A percentile compares a stretch with the other conserved stretches of the same genome.
Evolutionary conservation across 1,140 invertebrate genomes (phyloP).

Genomic region (Dinoponera quadriceps): DNA sequence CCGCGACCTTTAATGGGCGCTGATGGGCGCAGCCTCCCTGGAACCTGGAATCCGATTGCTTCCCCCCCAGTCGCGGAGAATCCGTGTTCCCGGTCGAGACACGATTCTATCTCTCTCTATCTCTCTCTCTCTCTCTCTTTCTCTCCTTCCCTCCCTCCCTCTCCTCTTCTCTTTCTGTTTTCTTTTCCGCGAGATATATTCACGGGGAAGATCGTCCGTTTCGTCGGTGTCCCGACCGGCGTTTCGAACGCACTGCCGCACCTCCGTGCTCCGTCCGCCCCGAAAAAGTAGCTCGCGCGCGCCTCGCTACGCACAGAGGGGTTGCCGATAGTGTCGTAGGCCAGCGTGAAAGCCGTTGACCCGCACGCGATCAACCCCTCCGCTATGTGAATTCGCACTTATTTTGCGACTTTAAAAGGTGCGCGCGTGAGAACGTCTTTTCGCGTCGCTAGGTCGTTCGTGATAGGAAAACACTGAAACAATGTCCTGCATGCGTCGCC

Average conservation of each 20-base stretch:
- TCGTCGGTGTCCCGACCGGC: neutral
- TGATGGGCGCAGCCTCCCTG: constrained; percentile 75
- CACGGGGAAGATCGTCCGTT: neutral
- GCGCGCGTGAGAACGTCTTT: neutral
- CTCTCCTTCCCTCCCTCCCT: neutral
- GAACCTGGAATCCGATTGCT: constrained; percentile 64
- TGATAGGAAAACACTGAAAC: constrained; percentile 36
- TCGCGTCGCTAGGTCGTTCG: neutral
- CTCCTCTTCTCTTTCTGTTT: neutral
- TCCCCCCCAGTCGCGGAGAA: constrained; percentile 46
- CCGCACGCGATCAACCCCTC: constrained; percentile 33
- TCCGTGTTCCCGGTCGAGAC: constrained; percentile 50
- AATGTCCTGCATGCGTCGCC: constrained; percentile 59
- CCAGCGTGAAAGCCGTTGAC: constrained; percentile 44
- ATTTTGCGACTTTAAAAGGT: neutral
- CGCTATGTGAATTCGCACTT: constrained; percentile 7
- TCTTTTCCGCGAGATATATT: neutral
- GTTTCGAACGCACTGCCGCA: constrained; percentile 22
- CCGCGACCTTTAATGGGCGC: constrained; percentile 74
- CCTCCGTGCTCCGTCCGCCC: constrained; percentile 39
- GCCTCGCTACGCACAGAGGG: neutral
- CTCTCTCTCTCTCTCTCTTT: neutral
- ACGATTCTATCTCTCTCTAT: neutral
- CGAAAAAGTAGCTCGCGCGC: constrained; percentile 4
- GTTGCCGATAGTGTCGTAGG: constrained; percentile 35